Evolutionary conservation across 2,113 vertebrate species (phyloP).

Genomic region (Mobula hypostoma): DNA sequence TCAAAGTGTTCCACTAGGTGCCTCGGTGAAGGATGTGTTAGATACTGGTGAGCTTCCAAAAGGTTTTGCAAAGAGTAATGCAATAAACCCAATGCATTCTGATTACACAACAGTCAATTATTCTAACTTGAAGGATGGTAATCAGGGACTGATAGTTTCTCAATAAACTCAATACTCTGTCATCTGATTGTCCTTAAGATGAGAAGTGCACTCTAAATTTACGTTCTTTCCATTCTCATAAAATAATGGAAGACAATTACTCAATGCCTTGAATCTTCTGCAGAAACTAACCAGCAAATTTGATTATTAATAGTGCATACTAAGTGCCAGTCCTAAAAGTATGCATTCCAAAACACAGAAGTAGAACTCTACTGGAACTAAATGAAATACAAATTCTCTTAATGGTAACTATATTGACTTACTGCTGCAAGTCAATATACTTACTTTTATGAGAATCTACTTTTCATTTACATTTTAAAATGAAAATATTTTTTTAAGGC

Average conservation of each 20-base stretch:
- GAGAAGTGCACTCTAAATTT: neutral
- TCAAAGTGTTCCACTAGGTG: neutral
- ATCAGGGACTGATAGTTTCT: slow-evolving; percentile 3
- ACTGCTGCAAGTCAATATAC: neutral
- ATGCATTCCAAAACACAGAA: neutral
- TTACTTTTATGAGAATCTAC: neutral
- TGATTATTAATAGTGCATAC: neutral
- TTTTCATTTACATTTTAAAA: neutral
- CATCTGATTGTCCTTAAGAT: neutral
- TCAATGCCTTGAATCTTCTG: neutral
- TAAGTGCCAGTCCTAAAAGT: neutral
- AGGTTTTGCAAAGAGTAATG: neutral
- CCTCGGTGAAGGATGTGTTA: neutral
- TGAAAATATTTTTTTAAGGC: neutral
- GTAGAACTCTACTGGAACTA: neutral
- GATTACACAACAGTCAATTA: neutral
- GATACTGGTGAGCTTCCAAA: neutral
- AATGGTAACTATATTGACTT: no score
- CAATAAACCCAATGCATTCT: neutral
- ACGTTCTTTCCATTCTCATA: neutral
- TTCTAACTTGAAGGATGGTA: neutral
- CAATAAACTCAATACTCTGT: neutral
- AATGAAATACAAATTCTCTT: no score
- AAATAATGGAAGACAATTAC: neutral
- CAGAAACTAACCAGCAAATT: neutral